Percentiles rank a stretch among this genome's conserved stretches.
These are phyloP conservation scores for Drosophila emarginata DNA, from an alignment of 2,888 invertebrate species.

Conservation along the genomic window DNA sequence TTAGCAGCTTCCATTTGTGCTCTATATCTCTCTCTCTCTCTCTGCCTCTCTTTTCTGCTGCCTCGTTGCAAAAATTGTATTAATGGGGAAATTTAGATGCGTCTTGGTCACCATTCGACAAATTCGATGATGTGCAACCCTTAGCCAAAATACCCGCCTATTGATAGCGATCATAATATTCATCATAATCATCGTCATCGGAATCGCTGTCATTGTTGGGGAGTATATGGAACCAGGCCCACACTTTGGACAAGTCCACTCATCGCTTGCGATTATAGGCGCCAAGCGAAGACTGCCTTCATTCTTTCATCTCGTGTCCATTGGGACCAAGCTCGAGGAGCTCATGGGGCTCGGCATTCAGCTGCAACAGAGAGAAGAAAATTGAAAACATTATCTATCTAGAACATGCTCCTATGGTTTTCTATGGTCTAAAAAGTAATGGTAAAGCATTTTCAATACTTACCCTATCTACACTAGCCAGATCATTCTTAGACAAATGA, in stretches of 20 bases:
- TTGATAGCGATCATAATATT: slow-evolving; percentile 42
- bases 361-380: slow-evolving; percentile 50
- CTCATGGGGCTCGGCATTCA: slow-evolving; percentile 86
- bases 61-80: slow-evolving; percentile 49
- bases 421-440: too few species aligned
- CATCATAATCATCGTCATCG: slow-evolving; percentile 45
- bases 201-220: slow-evolving; percentile 51
- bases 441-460: slow-evolving; percentile 43
- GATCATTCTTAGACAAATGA: slow-evolving; percentile 90
- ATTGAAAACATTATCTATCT: neutral
- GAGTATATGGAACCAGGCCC: slow-evolving; percentile 53
- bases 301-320: slow-evolving; percentile 82
- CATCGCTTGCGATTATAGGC: slow-evolving; percentile 77
- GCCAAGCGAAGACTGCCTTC: slow-evolving; percentile 74
- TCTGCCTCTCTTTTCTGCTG: slow-evolving; percentile 12
- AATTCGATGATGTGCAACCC: slow-evolving; percentile 41
- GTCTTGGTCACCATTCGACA: slow-evolving; percentile 67
- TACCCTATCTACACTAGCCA: slow-evolving; percentile 83
- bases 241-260: slow-evolving; percentile 56
- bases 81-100: slow-evolving; percentile 43
- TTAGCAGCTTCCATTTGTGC: slow-evolving; percentile 34
- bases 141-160: slow-evolving; percentile 14
- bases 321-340: slow-evolving; percentile 85
- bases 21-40: neutral
- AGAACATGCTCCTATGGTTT: too few species aligned